phyloP scores from a whole-genome alignment of 2,113 vertebrate genomes.

The Megaceryle torquata region DNA sequence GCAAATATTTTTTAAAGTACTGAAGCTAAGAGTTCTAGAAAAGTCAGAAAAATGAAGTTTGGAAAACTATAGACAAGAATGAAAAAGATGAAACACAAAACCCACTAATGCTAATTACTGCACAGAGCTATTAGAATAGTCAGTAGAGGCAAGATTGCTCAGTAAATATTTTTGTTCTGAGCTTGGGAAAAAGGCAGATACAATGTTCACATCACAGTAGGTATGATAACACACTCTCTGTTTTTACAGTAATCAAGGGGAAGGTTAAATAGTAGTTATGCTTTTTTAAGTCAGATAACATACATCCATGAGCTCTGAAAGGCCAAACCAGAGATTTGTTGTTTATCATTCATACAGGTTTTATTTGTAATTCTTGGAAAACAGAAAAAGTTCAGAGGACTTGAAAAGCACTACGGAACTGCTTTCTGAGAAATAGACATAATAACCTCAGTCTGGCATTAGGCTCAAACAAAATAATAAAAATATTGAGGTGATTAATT shows the following conservation, averaged over 20 bases:
- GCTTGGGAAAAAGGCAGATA: constrained; percentile 28
- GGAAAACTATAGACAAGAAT: neutral
- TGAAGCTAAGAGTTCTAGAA: neutral
- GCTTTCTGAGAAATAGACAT: neutral
- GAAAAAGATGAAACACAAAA: neutral
- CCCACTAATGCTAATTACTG: neutral
- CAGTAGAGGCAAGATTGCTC: neutral
- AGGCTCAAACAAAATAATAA: neutral
- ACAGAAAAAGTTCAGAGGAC: neutral
- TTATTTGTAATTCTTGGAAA: constrained; percentile 9
- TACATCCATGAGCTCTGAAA: neutral
- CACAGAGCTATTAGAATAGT: neutral
- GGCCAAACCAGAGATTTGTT: neutral
- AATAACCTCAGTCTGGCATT: neutral
- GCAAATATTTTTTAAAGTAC: neutral
- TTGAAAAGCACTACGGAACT: neutral
- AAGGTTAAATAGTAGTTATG: neutral
- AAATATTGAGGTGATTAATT: neutral
- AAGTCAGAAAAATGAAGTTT: neutral
- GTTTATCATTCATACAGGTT: neutral
- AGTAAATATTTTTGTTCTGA: constrained; percentile 31
- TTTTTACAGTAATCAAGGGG: neutral
- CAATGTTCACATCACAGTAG: neutral
- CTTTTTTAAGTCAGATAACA: neutral
- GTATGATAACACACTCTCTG: neutral